A percentile compares a stretch with the other conserved stretches of the same genome.
phyloP scores from a whole-genome alignment of 2,113 vertebrate species.

The Epinephelus cyanopodus region DNA sequence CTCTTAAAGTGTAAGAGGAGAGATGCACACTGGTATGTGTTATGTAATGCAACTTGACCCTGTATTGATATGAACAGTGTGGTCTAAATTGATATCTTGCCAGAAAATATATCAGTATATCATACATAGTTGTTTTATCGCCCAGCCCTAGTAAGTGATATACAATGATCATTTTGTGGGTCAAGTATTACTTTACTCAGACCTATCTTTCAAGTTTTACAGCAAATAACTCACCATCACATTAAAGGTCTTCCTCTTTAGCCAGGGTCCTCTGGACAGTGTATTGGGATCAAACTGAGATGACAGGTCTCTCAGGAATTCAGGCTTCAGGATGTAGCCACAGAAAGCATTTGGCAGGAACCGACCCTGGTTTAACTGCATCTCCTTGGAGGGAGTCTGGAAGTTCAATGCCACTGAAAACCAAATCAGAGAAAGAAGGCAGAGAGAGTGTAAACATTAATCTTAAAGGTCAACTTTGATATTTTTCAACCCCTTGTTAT shows the following conservation, averaged over 20 bases:
- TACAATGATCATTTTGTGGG: too few relatives aligned
- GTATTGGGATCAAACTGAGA: slow-evolving; percentile 88
- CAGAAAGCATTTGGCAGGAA: slow-evolving; percentile 91
- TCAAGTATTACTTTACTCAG: background rate
- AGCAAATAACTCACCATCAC: slow-evolving; percentile 86
- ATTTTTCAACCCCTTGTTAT: too few relatives aligned
- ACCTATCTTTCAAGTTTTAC: background rate
- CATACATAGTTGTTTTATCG: too few relatives aligned
- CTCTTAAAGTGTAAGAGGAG: too few relatives aligned
- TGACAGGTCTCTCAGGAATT: slow-evolving; percentile 87
- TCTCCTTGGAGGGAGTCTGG: slow-evolving; percentile 91
- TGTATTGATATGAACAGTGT: too few relatives aligned
- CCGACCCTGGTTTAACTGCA: slow-evolving; percentile 94
- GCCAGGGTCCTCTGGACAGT: slow-evolving; percentile 86
- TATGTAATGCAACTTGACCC: too few relatives aligned
- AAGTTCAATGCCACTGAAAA: slow-evolving; percentile 95
- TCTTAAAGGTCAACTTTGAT: background rate
- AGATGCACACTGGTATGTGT: too few relatives aligned
- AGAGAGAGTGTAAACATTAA: background rate
- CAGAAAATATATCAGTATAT: too few relatives aligned
- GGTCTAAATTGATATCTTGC: too few relatives aligned
- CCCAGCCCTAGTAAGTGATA: too few relatives aligned
- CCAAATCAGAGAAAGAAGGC: background rate
- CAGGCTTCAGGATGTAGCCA: slow-evolving; percentile 94
- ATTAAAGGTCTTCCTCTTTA: slow-evolving; percentile 84